Conservation (phyloP, 2,888 invertebrate species). For the Acheta domesticus region DNA sequence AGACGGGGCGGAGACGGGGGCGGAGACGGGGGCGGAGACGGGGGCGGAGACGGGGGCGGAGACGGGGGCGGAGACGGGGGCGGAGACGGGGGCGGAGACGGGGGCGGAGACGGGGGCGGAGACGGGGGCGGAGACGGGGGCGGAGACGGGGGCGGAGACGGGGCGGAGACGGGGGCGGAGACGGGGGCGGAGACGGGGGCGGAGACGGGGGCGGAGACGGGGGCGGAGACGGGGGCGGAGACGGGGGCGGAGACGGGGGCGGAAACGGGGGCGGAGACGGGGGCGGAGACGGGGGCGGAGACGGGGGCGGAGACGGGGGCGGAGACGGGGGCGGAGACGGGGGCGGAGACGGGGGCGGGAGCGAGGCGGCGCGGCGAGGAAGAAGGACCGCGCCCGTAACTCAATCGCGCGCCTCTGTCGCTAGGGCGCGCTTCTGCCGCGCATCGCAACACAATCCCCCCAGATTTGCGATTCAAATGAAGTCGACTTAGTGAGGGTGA, state of each 20-base stretch:
- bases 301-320: background rate
- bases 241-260: background rate
- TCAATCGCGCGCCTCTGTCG: background rate
- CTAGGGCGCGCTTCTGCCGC: background rate
- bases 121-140: background rate
- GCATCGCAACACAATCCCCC: constrained; percentile 9
- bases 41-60: background rate
- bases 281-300: background rate
- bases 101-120: background rate
- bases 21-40: background rate
- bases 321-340: background rate
- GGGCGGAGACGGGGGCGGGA: background rate
- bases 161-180: background rate
- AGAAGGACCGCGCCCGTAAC: background rate
- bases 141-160: background rate
- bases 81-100: background rate
- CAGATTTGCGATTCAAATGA: constrained; percentile 18
- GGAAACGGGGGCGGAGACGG: background rate
- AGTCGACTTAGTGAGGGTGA: constrained; percentile 5
- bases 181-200: background rate
- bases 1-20: background rate
- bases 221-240: background rate
- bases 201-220: background rate
- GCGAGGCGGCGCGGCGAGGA: background rate
- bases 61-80: background rate